Percentiles rank a stretch among this genome's conserved stretches.
Conservation (phyloP, 1,140 invertebrate species). For the Lasioglossum baleicum region DNA sequence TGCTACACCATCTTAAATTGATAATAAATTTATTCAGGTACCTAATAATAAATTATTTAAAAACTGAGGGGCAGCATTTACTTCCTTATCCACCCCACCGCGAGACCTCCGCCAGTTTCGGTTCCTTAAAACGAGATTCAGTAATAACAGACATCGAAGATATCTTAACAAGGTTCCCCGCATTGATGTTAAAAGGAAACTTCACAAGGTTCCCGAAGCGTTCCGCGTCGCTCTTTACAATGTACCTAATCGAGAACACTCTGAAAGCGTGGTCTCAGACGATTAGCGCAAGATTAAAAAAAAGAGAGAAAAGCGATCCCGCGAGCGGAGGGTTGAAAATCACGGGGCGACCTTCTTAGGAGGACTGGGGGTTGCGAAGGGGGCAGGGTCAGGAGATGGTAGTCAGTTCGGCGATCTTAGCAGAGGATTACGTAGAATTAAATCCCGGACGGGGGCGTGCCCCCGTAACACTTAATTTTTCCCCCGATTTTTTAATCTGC, state of each 20-base stretch:
- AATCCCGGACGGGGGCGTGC: slow-evolving; percentile 73
- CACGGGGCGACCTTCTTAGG: slow-evolving; percentile 39
- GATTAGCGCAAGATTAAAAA: slow-evolving; percentile 48
- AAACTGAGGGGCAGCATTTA: too few relatives aligned
- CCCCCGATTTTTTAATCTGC: slow-evolving; percentile 81
- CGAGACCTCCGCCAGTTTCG: too few relatives aligned
- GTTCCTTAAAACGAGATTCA: background rate
- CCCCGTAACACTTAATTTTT: slow-evolving; percentile 81
- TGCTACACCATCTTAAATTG: too few relatives aligned
- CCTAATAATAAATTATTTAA: too few relatives aligned
- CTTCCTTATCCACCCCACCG: too few relatives aligned
- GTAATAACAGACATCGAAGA: background rate
- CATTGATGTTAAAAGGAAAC: background rate
- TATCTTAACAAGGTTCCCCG: background rate
- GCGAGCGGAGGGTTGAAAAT: slow-evolving; percentile 44
- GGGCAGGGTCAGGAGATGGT: background rate
- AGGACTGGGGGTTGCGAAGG: background rate
- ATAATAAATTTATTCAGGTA: too few relatives aligned
- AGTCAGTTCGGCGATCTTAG: slow-evolving; percentile 74
- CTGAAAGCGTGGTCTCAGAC: slow-evolving; percentile 33
- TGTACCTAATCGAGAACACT: slow-evolving; percentile 28
- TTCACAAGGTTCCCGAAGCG: background rate
- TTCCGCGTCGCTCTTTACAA: background rate
- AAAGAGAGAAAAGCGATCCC: slow-evolving; percentile 19
- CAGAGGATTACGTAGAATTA: slow-evolving; percentile 79